Conservation (phyloP, 2,888 invertebrate genomes). For the Blastobasis lacticolella region DNA sequence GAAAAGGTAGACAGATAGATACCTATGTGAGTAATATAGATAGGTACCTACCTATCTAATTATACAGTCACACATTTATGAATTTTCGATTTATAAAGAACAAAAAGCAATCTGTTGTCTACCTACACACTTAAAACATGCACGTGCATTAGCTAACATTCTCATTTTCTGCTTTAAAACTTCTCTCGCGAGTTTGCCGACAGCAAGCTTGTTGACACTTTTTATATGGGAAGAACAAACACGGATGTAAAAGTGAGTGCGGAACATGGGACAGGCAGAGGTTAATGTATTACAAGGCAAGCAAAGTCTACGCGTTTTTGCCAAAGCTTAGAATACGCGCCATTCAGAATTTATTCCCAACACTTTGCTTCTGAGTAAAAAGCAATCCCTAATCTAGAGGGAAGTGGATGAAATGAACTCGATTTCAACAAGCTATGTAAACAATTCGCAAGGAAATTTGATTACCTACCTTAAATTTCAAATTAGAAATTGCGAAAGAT, state of each 20-base stretch:
- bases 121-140: too few species aligned
- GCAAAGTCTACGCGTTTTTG: conserved; percentile 14
- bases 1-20: too few species aligned
- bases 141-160: too few species aligned
- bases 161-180: too few species aligned
- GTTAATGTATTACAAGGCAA: conserved; percentile 8
- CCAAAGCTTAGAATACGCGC: background rate
- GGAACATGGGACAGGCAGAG: background rate
- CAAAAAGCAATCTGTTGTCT: too few species aligned
- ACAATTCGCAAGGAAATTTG: conserved; percentile 3
- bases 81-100: background rate
- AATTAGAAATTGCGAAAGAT: conserved; percentile 1
- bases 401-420: background rate
- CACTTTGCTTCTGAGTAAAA: too few species aligned
- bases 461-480: background rate
- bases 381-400: too few species aligned
- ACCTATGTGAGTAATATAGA: too few species aligned
- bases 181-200: background rate
- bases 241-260: conserved; percentile 23
- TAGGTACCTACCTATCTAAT: too few species aligned
- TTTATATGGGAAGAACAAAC: conserved; percentile 18
- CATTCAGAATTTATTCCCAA: too few species aligned
- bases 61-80: conserved; percentile 2
- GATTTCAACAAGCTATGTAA: background rate
- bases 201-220: conserved; percentile 18